Evolutionary conservation across 1,140 invertebrate species (phyloP).

Genomic region (Caenorhabditis inopinata): DNA sequence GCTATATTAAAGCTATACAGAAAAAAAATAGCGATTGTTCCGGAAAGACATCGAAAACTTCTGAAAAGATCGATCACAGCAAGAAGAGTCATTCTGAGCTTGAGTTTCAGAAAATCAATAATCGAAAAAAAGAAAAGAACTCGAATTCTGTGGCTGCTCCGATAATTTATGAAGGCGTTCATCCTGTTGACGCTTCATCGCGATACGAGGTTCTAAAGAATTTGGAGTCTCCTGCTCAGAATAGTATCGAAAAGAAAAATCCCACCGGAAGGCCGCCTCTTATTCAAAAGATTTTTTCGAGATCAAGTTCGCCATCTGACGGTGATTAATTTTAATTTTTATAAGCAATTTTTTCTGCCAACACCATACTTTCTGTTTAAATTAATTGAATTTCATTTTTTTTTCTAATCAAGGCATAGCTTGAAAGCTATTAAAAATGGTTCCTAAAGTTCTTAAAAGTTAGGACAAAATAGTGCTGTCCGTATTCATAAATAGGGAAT

Average conservation of each 20-base stretch:
- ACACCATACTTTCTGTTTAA: too few species aligned
- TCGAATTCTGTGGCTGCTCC: neutral
- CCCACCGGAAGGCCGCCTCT: neutral
- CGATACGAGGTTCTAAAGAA: slow-evolving; percentile 37
- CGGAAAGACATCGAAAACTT: neutral
- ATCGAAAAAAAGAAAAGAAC: slow-evolving; percentile 24
- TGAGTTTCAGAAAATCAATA: slow-evolving; percentile 37
- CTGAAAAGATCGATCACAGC: neutral
- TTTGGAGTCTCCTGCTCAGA: neutral
- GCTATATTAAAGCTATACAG: neutral
- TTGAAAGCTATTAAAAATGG: too few species aligned
- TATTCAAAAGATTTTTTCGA: slow-evolving; percentile 6
- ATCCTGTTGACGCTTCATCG: neutral
- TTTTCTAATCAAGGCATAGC: too few species aligned
- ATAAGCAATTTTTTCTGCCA: neutral
- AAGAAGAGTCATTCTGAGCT: neutral
- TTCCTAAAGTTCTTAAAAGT: too few species aligned
- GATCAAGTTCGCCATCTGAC: neutral
- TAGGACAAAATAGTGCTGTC: too few species aligned
- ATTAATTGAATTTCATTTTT: too few species aligned
- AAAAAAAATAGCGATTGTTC: neutral
- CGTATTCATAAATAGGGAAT: too few species aligned
- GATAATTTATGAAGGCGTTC: neutral
- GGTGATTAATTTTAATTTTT: neutral
- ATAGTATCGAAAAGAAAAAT: neutral